Evolutionary conservation across 64 coral and sea anemone species (phyloP).

Genomic region (Montipora capricornis): DNA sequence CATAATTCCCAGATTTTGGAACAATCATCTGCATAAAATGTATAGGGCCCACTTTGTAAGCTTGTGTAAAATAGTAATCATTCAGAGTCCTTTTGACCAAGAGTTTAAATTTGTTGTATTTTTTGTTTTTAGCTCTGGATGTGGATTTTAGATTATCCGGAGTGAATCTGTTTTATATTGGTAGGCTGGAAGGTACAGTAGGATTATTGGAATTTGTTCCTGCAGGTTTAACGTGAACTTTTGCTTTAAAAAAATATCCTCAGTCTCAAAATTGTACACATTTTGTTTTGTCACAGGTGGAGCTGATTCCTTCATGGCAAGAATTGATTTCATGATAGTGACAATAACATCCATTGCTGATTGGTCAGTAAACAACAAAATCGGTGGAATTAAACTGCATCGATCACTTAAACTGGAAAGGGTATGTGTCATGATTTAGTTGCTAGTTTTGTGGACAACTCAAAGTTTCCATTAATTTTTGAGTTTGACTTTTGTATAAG

Average conservation of each 20-base stretch:
- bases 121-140: constrained; percentile 56
- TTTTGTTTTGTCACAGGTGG: constrained; percentile 47
- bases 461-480: too few relatives aligned
- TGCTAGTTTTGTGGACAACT: background rate
- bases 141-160: constrained; percentile 69
- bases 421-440: background rate
- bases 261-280: background rate
- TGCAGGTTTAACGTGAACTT: background rate
- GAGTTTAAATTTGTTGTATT: background rate
- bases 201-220: background rate
- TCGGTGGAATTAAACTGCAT: constrained; percentile 65
- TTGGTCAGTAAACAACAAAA: constrained; percentile 1
- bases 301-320: constrained; percentile 76
- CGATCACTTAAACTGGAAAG: constrained; percentile 70
- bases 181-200: constrained; percentile 60
- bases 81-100: too few relatives aligned
- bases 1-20: too few relatives aligned
- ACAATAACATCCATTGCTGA: constrained; percentile 14
- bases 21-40: too few relatives aligned
- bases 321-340: constrained; percentile 38
- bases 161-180: constrained; percentile 87
- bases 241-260: background rate
- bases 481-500: too few relatives aligned
- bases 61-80: too few relatives aligned
- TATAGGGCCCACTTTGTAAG: too few relatives aligned